A percentile compares a stretch with the other conserved stretches of the same genome.
phyloP scores from a whole-genome alignment of 2,113 vertebrate genomes.

The Pionites leucogaster region DNA sequence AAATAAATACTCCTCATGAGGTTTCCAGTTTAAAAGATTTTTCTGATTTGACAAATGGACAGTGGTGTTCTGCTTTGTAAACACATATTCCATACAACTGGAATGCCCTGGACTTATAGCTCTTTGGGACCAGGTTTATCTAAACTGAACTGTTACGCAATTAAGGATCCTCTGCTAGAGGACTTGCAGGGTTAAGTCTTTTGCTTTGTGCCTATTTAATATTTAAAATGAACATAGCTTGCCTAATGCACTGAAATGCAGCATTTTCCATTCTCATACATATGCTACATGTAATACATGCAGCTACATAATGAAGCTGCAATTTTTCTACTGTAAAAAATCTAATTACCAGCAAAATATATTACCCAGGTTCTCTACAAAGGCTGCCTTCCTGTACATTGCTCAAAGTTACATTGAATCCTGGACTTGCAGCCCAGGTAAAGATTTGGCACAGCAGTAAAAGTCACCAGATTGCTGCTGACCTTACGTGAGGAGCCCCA shows the following conservation, averaged over 20 bases:
- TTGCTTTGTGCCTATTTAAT: background rate
- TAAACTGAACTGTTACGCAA: background rate
- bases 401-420: background rate
- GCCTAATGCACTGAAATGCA: background rate
- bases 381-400: background rate
- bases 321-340: background rate
- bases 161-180: background rate
- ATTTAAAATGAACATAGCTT: background rate
- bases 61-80: background rate
- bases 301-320: background rate
- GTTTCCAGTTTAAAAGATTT: background rate
- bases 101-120: background rate
- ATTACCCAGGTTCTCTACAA: background rate
- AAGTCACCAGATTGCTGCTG: background rate
- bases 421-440: background rate
- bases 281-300: background rate
- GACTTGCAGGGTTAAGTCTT: background rate
- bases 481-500: background rate
- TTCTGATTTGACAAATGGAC: background rate
- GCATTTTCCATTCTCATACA: background rate
- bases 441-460: background rate
- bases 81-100: background rate
- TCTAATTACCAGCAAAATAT: background rate
- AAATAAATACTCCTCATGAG: background rate
- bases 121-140: background rate